Evolutionary conservation across 2,797 vertebrate species (phyloP), one percentile per base, ranked within the genome.

Genomic region (Lepidocolaptes lacrymiger): DNA sequence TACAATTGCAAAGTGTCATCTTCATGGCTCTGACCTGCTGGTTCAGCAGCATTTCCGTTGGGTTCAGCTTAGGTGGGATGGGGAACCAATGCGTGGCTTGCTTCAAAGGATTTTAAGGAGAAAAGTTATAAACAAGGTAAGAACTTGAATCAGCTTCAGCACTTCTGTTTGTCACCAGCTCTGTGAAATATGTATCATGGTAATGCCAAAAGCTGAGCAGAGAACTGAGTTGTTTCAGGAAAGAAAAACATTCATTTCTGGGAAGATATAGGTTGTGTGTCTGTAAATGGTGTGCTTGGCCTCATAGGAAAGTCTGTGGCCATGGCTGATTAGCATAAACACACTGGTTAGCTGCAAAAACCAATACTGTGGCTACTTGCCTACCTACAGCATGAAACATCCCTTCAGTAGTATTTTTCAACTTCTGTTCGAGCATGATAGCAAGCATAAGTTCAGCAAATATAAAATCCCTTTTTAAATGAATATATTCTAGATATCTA

Each of bases 1-100:
- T 34, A 99, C 99, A 3, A 93, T 99, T 2, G 98, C 99, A 1
- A 99, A 99, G 97, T 98, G 98, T 77, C 98, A 98, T 61, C 99
- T 99, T 21, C 99, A 99, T 91, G 99, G 99, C 66, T 96, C 98
- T 1, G 99, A 99, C 97, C 96, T 99, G 89, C 97, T 98, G 92
- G 98, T 99, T 66, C 99, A 99, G 97, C 99, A 99, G 94, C 99
- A 99, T 91, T 99, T 99, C 97, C 99, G 99, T 88, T 99, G 99
- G 99, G 98, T 99, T 55, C 99, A 99, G 17, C 98, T 99, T 48
- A 98, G 99, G 72, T 99, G 99, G 99, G 99, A 99, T 78, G 98
- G 98, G 18, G 99, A 99, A 89, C 99, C 99, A 14, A 98, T 99
- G 97, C 97, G 96, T 34, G 98, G 98, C 88, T 98, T 99, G 93